phyloP scores from a whole-genome alignment of 2,888 invertebrate genomes.

The Sipha maydis region DNA sequence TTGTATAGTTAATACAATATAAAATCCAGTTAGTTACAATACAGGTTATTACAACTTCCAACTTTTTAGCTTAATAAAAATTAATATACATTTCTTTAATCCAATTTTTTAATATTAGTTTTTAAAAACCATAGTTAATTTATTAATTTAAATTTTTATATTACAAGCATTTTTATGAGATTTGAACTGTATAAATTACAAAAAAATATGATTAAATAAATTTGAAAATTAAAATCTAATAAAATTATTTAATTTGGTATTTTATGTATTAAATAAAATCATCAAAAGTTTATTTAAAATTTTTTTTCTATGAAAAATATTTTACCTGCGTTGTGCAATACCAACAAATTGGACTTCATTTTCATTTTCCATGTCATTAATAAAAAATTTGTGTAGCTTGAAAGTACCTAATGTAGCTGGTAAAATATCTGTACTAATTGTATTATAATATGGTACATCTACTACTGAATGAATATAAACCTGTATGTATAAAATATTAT shows the following conservation, averaged over 20 bases:
- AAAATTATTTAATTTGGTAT: too few species aligned
- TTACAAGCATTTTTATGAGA: too few species aligned
- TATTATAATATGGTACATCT: constrained; percentile 78
- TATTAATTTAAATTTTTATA: too few species aligned
- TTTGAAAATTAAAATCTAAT: background rate
- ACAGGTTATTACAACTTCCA: too few species aligned
- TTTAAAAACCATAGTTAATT: too few species aligned
- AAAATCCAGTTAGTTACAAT: background rate
- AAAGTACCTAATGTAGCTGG: constrained; percentile 72
- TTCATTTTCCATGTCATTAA: constrained; percentile 76
- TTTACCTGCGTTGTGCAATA: constrained; percentile 71
- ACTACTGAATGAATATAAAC: constrained; percentile 74
- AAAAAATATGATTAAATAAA: background rate
- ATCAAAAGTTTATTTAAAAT: background rate
- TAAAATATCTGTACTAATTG: constrained; percentile 73
- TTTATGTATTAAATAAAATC: too few species aligned
- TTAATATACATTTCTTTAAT: too few species aligned
- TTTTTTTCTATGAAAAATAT: background rate
- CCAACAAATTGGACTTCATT: constrained; percentile 73
- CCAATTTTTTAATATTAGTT: too few species aligned
- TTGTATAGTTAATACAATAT: background rate
- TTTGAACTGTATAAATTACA: background rate
- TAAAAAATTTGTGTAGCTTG: constrained; percentile 68
- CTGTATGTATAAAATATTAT: constrained; percentile 52
- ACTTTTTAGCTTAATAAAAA: too few species aligned